Evolutionary conservation across 35 echinoderm and acorn worm species (phyloP).

Genomic region (Nesometra sesokonis): DNA sequence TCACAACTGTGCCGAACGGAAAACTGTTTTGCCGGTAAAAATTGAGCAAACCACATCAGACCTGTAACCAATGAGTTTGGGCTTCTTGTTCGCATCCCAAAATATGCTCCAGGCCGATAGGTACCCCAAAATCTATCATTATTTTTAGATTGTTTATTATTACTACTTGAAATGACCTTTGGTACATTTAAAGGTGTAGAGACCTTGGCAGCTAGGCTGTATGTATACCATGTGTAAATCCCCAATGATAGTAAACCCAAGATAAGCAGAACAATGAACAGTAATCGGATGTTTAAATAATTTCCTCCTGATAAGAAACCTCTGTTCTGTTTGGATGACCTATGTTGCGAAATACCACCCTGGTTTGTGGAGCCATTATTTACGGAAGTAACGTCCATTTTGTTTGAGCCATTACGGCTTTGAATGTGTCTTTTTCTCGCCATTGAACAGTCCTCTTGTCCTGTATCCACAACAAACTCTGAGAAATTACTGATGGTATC

Average conservation of each 20-base stretch:
- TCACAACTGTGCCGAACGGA: conserved; percentile 86
- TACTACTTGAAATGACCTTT: conserved; percentile 40
- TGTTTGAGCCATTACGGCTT: neutral
- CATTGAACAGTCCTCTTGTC: neutral
- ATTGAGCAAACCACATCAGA: conserved; percentile 88
- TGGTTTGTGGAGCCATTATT: neutral
- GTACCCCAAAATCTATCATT: conserved; percentile 81
- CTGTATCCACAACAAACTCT: neutral
- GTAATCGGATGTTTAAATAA: neutral
- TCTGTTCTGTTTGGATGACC: neutral
- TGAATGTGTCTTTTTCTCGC: neutral
- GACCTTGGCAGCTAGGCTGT: neutral
- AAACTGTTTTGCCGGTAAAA: conserved; percentile 1
- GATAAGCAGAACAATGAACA: neutral
- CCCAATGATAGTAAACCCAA: neutral
- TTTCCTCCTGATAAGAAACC: neutral
- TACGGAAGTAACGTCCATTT: neutral
- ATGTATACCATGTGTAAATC: neutral
- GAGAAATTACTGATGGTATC: neutral
- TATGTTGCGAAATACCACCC: neutral
- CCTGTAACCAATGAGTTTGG: conserved; percentile 79
- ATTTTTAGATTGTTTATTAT: neutral
- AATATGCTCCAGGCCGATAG: conserved; percentile 83
- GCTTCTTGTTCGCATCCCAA: conserved; percentile 79
- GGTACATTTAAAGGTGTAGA: conserved; percentile 57